phyloP scores from a whole-genome alignment of 2,888 invertebrate genomes.

The Meghimatium bilineatum region DNA sequence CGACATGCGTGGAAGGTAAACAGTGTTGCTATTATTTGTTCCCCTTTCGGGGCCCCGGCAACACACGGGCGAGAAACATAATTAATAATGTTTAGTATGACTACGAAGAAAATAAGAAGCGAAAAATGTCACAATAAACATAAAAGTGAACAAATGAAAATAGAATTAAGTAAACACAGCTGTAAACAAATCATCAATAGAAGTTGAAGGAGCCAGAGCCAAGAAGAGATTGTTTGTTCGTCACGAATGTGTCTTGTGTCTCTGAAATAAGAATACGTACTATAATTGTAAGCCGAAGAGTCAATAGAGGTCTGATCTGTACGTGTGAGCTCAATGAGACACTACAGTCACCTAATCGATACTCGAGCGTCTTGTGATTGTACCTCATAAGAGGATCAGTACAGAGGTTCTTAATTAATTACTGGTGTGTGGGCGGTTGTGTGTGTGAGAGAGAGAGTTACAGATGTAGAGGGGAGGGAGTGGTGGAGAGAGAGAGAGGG shows the following conservation, averaged over 20 bases:
- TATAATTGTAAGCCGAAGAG: background rate
- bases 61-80: no score
- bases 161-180: background rate
- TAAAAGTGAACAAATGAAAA: background rate
- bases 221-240: background rate
- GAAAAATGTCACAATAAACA: no score
- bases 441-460: background rate
- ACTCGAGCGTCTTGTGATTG: background rate
- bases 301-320: background rate
- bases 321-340: slow-evolving; percentile 14
- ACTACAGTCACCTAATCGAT: slow-evolving; percentile 11
- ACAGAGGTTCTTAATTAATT: slow-evolving; percentile 16
- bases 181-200: background rate
- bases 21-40: no score
- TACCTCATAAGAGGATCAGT: background rate
- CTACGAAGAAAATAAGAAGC: background rate
- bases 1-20: no score
- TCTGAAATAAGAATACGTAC: background rate
- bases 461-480: background rate
- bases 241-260: background rate
- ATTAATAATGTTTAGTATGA: background rate
- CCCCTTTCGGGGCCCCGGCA: no score
- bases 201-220: background rate
- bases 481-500: background rate
- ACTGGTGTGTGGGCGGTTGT: background rate